Base-by-base conservation (phyloP, 1,140 invertebrate species). In the Chionoecetes opilio region DNA sequence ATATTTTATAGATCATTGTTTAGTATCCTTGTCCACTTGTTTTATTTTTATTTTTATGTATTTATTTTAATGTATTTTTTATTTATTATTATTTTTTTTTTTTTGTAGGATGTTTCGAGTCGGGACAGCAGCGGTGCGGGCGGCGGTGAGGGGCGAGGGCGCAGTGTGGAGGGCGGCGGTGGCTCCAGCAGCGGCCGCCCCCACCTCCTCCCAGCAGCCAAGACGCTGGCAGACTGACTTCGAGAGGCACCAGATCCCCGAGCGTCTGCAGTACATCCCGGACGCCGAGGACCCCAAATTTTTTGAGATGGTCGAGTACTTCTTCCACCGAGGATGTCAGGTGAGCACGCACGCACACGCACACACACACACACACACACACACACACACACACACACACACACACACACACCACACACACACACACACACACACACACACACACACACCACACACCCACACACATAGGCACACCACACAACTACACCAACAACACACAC, bases 221-320 rank as follows among this genome's bases (percentile, higher is more conserved):
- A 84, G 41, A 46, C 53, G 93, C n/a, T 96, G 38, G 82, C 88
- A 86, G 85, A 32, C 93, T 6, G 96, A 96, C 75, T 96, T 88
- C 82, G 96, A 96, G 87, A 85, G 92, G 31, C 96, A 96, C 91
- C 95, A 95, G 84, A 96, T 96, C 87, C 96, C 96, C 34, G 96
- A 95, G 29, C 91, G 96, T 8, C 97, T 99, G 8, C 98, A 98
- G 96, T 98, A 98, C 96, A 98, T 99, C 92, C 98, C 98, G 2
- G 98, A 98, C 26, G 98, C 98, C 3, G 97, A 98, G 96, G 98
- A 98, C 97, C 98, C 98, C 0, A 98, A 98, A 95, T 99, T 99
- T 97, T 99, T 99, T 97, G 98, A 99, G 97, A 99, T 99, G 99
- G 99, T 99, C 82, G 99, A 99, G 96, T 99, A 99, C 97, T 99